Percentiles rank a stretch among this genome's conserved stretches.
These are phyloP conservation scores for Microcebus griseorufus DNA, from an alignment of 2,113 vertebrate species.

Conservation along the genomic window DNA sequence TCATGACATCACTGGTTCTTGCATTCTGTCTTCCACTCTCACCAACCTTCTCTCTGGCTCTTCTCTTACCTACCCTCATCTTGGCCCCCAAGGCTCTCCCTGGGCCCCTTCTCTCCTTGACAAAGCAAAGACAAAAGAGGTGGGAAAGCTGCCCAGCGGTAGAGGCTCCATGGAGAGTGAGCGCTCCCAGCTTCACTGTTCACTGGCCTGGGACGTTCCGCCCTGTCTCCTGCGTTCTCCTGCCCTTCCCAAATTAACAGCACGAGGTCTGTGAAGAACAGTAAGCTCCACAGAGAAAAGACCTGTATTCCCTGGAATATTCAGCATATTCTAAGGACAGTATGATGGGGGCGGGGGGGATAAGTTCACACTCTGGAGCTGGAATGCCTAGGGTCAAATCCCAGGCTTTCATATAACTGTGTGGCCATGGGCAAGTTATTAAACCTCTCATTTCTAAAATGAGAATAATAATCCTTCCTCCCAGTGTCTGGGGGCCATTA, in stretches of 20 bases:
- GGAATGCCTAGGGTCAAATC: background rate
- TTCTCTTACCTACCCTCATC: background rate
- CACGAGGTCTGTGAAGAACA: accelerated
- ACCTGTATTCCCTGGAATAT: background rate
- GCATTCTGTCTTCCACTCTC: background rate
- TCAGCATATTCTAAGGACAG: background rate
- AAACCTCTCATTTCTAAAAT: background rate
- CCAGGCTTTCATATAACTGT: background rate
- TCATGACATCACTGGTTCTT: background rate
- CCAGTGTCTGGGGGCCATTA: background rate
- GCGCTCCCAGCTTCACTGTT: background rate
- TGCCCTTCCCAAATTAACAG: background rate
- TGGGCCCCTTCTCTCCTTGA: background rate
- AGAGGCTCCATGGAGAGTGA: background rate
- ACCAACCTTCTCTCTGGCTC: background rate
- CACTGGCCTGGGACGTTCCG: background rate
- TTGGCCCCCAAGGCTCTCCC: background rate
- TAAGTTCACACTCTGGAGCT: background rate
- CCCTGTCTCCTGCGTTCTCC: too few relatives aligned
- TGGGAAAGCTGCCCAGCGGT: background rate
- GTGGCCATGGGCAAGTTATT: background rate
- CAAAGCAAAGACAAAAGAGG: background rate
- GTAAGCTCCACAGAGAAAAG: background rate
- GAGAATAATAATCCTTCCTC: background rate
- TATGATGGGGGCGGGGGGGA: too few relatives aligned